Conservation (phyloP, 2,888 invertebrate species). For the Ganaspis brasiliensis region DNA sequence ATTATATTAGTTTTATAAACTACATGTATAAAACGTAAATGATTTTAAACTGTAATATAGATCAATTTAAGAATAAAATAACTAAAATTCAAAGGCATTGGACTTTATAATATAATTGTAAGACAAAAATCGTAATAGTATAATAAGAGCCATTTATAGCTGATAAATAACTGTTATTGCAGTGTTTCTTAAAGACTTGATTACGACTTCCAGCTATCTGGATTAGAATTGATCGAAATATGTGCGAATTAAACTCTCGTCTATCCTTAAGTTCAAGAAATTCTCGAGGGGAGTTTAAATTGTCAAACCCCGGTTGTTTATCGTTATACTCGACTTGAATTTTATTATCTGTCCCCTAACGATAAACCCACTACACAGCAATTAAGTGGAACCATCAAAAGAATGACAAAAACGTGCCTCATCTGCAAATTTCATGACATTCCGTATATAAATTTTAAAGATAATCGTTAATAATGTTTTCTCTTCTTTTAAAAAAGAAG, state of each 20-base stretch:
- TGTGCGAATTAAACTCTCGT: background rate
- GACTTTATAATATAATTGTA: too few relatives aligned
- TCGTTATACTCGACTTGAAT: constrained; percentile 23
- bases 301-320: constrained; percentile 10
- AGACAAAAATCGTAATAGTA: too few relatives aligned
- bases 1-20: too few relatives aligned
- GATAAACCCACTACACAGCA: background rate
- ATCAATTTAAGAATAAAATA: too few relatives aligned
- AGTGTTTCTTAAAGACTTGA: too few relatives aligned
- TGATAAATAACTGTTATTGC: too few relatives aligned
- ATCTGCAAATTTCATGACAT: background rate
- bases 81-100: too few relatives aligned
- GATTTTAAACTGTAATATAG: too few relatives aligned
- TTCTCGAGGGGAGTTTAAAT: constrained; percentile 2
- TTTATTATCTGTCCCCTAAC: constrained; percentile 30
- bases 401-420: background rate
- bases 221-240: background rate
- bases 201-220: background rate
- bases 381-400: constrained; percentile 27
- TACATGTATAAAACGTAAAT: too few relatives aligned
- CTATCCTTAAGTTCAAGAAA: constrained; percentile 11
- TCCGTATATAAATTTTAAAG: background rate
- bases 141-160: too few relatives aligned
- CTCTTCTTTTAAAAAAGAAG: too few relatives aligned
- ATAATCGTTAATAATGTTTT: background rate